Conservation (phyloP, 2,888 invertebrate species). For the Hesperia comma region DNA sequence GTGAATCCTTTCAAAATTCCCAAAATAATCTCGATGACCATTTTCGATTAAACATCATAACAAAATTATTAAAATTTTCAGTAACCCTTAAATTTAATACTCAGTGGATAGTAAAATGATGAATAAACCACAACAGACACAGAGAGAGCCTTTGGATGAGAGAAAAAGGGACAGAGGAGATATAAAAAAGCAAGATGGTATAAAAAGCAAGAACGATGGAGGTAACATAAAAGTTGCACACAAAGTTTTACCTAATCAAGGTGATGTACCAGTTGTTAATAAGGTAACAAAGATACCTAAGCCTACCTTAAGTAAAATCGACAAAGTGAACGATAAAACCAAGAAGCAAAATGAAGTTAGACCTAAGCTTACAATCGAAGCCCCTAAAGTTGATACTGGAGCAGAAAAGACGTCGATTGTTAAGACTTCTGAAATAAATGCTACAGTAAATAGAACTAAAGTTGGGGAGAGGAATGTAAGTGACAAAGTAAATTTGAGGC, state of each 20-base stretch:
- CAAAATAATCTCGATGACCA: constrained; percentile 35
- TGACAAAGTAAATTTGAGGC: constrained; percentile 47
- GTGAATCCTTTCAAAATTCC: constrained; percentile 18
- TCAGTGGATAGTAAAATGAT: constrained; percentile 17
- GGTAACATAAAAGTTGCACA: not conserved
- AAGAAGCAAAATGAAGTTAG: constrained; percentile 1
- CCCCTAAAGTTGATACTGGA: not conserved
- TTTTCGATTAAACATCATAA: constrained; percentile 16
- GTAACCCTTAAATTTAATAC: constrained; percentile 8
- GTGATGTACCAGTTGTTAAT: constrained; percentile 2
- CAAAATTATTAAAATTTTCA: constrained; percentile 32
- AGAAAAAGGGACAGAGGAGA: constrained; percentile 46
- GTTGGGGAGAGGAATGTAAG: constrained; percentile 45
- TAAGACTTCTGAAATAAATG: constrained; percentile 9
- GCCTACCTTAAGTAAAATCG: constrained; percentile 4
- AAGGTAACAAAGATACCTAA: constrained; percentile 10
- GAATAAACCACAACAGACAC: constrained; percentile 5
- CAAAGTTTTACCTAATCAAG: constrained; percentile 14
- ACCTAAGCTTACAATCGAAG: constrained; percentile 7
- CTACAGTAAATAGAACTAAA: constrained; percentile 15
- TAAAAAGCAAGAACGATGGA: constrained; percentile 9
- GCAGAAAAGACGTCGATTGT: constrained; percentile 9
- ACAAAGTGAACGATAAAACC: constrained; percentile 2
- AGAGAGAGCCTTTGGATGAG: constrained; percentile 35
- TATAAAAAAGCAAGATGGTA: constrained; percentile 35